These are phyloP conservation scores for Calosoma granatense DNA, from an alignment of 1,140 invertebrate species.

Conservation along the genomic window DNA sequence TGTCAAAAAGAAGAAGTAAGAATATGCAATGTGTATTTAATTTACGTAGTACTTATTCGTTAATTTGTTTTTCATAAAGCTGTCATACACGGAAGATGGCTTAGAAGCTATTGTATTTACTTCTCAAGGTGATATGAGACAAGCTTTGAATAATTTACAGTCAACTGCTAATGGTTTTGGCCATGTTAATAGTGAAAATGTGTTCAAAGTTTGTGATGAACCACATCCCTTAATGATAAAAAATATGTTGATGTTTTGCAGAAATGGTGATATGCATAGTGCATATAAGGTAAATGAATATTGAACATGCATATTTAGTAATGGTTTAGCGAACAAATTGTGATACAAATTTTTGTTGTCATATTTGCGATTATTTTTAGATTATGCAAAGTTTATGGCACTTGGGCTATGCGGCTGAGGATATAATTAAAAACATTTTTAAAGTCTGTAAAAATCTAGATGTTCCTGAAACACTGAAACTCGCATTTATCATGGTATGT, in stretches of 20 bases:
- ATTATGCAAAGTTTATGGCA: conserved; percentile 81
- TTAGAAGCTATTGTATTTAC: conserved; percentile 96
- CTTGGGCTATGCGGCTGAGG: conserved; percentile 91
- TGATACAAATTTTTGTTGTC: not conserved
- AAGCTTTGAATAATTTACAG: conserved; percentile 96
- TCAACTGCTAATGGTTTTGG: conserved; percentile 93
- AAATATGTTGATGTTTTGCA: conserved; percentile 84
- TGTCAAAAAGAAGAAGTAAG: conserved; percentile 65
- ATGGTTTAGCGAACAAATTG: conserved; percentile 10
- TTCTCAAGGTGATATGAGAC: conserved; percentile 97
- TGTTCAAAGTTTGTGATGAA: conserved; percentile 99
- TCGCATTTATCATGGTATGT: conserved; percentile 76
- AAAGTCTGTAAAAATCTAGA: conserved; percentile 81
- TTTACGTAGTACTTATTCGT: conserved; percentile 11
- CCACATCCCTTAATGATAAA: conserved; percentile 92
- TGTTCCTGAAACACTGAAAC: conserved; percentile 69
- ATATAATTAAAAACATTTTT: conserved; percentile 93
- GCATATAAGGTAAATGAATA: conserved; percentile 72
- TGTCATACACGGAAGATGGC: conserved; percentile 87
- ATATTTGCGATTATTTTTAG: conserved; percentile 32
- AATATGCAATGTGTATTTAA: conserved; percentile 21
- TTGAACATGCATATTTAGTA: not conserved
- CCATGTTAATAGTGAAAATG: conserved; percentile 85
- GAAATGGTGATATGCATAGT: conserved; percentile 69
- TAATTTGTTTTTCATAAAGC: no score